Base-by-base conservation (phyloP, 2,888 invertebrate genomes). In the Apodemia hepburni region DNA sequence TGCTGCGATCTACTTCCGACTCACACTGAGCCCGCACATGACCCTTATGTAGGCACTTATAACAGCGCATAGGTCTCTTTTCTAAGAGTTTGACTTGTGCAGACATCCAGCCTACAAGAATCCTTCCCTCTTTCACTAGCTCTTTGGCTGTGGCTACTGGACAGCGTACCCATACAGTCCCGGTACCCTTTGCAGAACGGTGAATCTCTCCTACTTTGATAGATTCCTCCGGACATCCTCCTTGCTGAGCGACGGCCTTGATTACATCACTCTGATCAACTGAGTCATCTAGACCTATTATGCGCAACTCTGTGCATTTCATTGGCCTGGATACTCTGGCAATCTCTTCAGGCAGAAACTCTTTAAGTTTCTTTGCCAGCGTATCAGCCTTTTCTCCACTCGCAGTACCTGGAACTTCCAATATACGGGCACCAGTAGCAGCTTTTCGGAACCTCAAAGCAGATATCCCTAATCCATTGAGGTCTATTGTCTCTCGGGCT, bases 301-400 rank as follows among this genome's bases (percentile, higher is more conserved):
- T 47, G n/a, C 47, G 47, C 47, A 47, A 8, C 17, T 47, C 47
- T 12, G 47, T 27, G 61, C 42, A 27, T n/a, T 61, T 33, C 22
- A 59, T 38, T 22, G 35, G 47, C 18, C 61, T 49, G 33, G 18
- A 18, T 8, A 59, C 22, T 38, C 35, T 59, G 3, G 59, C 42
- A 5, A 47, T 17, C 2, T 35, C 59, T 8, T 59, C 59, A 4
- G 59, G 38, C 5, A 59, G n/a, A 18, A 59, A 11, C 12, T 59
- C 59, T 9, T 59, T 35, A 0, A 59, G 2, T 29, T 29, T 11
- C 18, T 18, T 59, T 8, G 38, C 9, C 4, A 29, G 29, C 29
- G 29, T 8, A 22, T 35, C 12, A 42, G 59, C 42, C 38, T 42
- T 59, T 22, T 29, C 29, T 29, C 29, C 29, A 4, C 29, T 29